Conservation (phyloP, 1,140 invertebrate species). For the Probaryconus sp. region DNA sequence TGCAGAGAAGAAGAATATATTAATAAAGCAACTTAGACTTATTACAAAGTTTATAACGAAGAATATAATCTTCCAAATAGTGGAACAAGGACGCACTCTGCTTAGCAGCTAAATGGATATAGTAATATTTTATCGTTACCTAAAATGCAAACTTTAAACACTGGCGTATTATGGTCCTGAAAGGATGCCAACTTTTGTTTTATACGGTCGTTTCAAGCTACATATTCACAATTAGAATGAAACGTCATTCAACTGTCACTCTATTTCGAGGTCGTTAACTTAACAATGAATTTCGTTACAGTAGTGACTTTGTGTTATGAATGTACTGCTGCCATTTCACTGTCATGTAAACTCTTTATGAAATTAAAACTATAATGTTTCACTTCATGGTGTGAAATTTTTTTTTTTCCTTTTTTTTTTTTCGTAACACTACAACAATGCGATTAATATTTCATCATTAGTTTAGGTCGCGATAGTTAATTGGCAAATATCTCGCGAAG, state of each 20-base stretch:
- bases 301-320: slow-evolving; percentile 33
- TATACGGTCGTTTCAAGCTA: slow-evolving; percentile 30
- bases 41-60: slow-evolving; percentile 22
- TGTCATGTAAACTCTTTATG: slow-evolving; percentile 51
- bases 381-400: slow-evolving; percentile 17
- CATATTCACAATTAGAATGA: slow-evolving; percentile 57
- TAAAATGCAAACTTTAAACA: slow-evolving; percentile 35
- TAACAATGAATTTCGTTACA: slow-evolving; percentile 54
- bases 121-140: slow-evolving; percentile 40
- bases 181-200: slow-evolving; percentile 54
- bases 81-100: slow-evolving; percentile 5
- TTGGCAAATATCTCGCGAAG: too few relatives aligned
- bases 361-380: slow-evolving; percentile 37
- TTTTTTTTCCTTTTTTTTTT: not conserved
- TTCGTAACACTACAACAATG: not conserved
- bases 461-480: too few relatives aligned
- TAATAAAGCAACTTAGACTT: too few relatives aligned
- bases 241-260: slow-evolving; percentile 59
- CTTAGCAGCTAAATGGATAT: slow-evolving; percentile 30
- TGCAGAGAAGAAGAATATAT: not conserved
- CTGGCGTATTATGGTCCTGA: slow-evolving; percentile 23
- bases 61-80: slow-evolving; percentile 2
- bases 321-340: slow-evolving; percentile 35
- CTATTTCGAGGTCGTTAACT: slow-evolving; percentile 53
- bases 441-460: not conserved